These are phyloP conservation scores for Aradophagus sp. DNA, from an alignment of 1,140 invertebrate genomes.

Conservation along the genomic window DNA sequence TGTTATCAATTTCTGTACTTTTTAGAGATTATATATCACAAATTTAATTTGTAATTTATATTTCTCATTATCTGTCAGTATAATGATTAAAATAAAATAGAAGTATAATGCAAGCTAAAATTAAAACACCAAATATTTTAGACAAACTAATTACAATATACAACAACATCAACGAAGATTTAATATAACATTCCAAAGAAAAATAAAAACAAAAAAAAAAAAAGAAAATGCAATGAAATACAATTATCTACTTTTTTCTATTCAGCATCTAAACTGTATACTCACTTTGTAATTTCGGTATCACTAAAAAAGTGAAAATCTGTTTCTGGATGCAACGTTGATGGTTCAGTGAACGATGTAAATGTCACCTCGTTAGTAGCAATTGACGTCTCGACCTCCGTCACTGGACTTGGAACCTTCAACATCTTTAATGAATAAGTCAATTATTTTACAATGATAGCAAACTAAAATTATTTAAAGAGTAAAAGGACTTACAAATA, in stretches of 20 bases:
- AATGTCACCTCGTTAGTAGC: slow-evolving; percentile 23
- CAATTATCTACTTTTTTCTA: slow-evolving; percentile 1
- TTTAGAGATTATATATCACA: too few relatives aligned
- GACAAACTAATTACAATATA: slow-evolving; percentile 8
- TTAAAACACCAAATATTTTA: slow-evolving; percentile 6
- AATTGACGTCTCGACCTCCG: slow-evolving; percentile 58
- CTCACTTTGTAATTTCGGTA: slow-evolving; percentile 87
- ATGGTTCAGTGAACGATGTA: slow-evolving; percentile 31
- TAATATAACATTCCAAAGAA: slow-evolving; percentile 14
- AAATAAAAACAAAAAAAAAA: not conserved
- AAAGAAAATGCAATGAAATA: not conserved
- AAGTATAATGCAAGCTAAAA: not conserved
- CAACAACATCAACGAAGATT: slow-evolving; percentile 18
- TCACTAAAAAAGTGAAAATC: slow-evolving; percentile 94
- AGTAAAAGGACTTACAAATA: too few relatives aligned
- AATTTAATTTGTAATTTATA: too few relatives aligned
- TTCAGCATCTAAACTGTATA: not conserved
- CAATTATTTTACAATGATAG: slow-evolving; percentile 17
- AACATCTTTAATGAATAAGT: slow-evolving; percentile 57
- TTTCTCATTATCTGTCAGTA: too few relatives aligned
- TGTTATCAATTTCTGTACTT: too few relatives aligned
- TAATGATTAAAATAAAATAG: too few relatives aligned
- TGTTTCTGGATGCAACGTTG: slow-evolving; percentile 67
- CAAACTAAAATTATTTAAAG: too few relatives aligned
- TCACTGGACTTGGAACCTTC: slow-evolving; percentile 62